Evolutionary conservation across 2,113 vertebrate genomes (phyloP), one percentile per base, ranked within the genome.

Genomic region (Colaptes auratus): DNA sequence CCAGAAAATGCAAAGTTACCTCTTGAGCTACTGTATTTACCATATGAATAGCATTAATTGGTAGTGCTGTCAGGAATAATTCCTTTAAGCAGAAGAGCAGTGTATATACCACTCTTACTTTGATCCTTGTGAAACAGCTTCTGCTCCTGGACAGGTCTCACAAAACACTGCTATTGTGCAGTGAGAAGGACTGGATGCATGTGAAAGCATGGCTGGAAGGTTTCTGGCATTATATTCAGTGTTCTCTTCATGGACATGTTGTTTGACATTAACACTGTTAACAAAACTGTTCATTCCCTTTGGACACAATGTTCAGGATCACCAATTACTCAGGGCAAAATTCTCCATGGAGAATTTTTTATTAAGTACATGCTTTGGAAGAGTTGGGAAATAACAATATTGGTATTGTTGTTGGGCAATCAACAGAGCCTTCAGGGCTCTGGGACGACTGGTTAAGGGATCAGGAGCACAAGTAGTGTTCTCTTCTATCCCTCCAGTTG

Each of bases 21-120:
- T 92, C 44, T 82, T 84, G n/a, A 92, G 55, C 28, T 83, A 42
- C 21, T 74, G 55, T 50, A 44, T 78, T 92, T 90, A 83, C 88
- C 58, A 53, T 59, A 71, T 23, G 36, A 80, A 77, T 86, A 53
- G 2, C 12, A 69, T 55, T 92, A 78, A 86, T 86, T 50, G 28
- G 28, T 48, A 52, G 9, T 30, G n/a, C 33, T 91, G 48, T 58
- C 53, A 88, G 48, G 56, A 80, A 64, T 59, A 91, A 93, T 31
- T 74, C 15, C 18, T 86, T 83, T 69, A 72, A 81, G 69, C 4
- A 6, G 44, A 87, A 73, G 7, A 71, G 15, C 39, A 39, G 4
- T 21, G 27, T 59, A 59, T 21, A 10, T 44, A 24, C 46, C 36
- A 75, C 7, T 6, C 12, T 63, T 33, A 35, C 31, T 89, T 59